Evolutionary conservation across 2,113 vertebrate genomes (phyloP), one percentile per base, ranked within the genome.

Genomic region (Myotis lucifugus): DNA sequence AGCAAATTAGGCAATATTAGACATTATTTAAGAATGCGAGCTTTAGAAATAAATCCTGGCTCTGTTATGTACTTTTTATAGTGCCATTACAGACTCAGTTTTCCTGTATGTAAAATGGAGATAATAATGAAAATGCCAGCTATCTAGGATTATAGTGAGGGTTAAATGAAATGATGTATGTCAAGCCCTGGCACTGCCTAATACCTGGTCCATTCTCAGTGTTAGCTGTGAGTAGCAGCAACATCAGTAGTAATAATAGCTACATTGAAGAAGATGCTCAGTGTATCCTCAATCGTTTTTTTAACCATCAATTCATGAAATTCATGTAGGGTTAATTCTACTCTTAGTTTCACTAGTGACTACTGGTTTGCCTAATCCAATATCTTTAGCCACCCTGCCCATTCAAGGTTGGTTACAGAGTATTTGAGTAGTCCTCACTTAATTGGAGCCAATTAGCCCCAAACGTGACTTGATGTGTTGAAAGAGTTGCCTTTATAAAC

Each of bases 1-100:
- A 61, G 15, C 72, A 66, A 83, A 87, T 34, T 73, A 76, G 37
- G 13, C 13, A 95, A 9, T 72, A 83, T 88, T 93, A 93, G 81
- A 50, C 59, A 83, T 6, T 64, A 61, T 19, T 86, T 91, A 74
- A 92, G 50, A 92, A 88, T 70, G 21, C 34, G 12, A 84, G 1
- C 27, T 69, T 64, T 93, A 83, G 52, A 66, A 83, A 88, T 78
- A 48, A 95, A 69, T 78, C 48, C 81, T 61, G 86, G 7, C 13
- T 85, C 59, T 77, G 3, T 88, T 73, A 86, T 17, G 37, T 93
- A 34, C 8, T 70, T 94, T 27, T 34, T 37, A 88, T 48, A 88
- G 15, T 67, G 9, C 27, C 25, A 67, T 0, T 88, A 34, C 19
- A 74, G 23, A 37, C 37, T 78, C 40, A 40, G 21, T 79, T 84